Evolutionary conservation across 2,113 vertebrate species (phyloP), one percentile per base, ranked within the genome.

Genomic region (Gymnocephalus cernua): DNA sequence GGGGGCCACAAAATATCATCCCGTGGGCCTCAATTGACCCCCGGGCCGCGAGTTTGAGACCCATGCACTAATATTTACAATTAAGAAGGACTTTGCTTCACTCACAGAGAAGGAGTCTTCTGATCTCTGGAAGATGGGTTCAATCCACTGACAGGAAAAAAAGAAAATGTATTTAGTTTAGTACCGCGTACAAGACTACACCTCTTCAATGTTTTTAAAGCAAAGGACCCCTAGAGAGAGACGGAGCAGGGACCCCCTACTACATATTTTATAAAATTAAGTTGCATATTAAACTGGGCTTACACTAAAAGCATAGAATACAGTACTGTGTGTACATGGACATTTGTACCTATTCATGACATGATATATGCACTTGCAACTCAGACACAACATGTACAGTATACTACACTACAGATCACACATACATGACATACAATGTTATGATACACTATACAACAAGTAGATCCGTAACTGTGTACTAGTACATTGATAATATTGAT

Each of bases 51-150:
- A n/a, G n/a, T n/a, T n/a, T n/a, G n/a, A n/a, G n/a, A n/a, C n/a
- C n/a, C n/a, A n/a, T n/a, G n/a, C n/a, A n/a, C n/a, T n/a, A n/a
- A 48, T 44, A 53, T 27, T 68, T 45, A 67, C 15, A 45, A 3
- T 18, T 3, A 16, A 9, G 23, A 25, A 6, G 25, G 16, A 54
- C 32, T 5, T 0, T 38, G 23, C 54, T 73, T 83, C 27, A 93
- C 90, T 90, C 62, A 92, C 90, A 64, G 88, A 83, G 64, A 92
- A 93, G 3, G 84, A 79, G 6, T 61, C 79, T 74, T 87, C 79
- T 72, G 90, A 92, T 67, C 62, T 88, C 73, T 84, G 90, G 74
- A 92, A 92, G 72, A 93, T 87, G 6, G 92, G 92, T 44, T 82
- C 85, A 45, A 93, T 86, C 90, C 90, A 92, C 92, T 93, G 58